phyloP scores from a whole-genome alignment of 64 coral and sea anemone genomes.

The Actinia tenebrosa region DNA sequence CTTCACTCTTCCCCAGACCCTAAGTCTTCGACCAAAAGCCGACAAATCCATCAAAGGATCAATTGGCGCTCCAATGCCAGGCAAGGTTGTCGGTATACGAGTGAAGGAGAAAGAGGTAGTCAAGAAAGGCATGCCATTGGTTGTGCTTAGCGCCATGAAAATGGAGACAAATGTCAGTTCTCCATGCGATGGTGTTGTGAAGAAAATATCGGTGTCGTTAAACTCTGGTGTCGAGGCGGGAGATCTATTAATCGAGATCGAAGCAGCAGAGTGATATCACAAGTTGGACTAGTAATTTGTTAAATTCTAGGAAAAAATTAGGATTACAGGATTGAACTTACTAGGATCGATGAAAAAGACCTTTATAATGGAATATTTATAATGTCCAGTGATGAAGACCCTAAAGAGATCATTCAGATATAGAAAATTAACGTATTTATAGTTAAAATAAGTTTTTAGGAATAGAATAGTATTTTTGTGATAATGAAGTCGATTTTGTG shows the following conservation, averaged over 20 bases:
- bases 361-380: no score
- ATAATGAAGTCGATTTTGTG: no score
- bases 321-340: no score
- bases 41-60: constrained; percentile 77
- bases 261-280: constrained; percentile 24
- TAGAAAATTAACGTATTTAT: no score
- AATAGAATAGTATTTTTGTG: no score
- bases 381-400: no score
- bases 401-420: no score
- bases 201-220: constrained; percentile 52
- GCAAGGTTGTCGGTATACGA: constrained; percentile 80
- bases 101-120: constrained; percentile 93
- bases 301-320: no score
- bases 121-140: constrained; percentile 77
- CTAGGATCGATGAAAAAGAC: no score
- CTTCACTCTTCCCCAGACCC: constrained; percentile 36
- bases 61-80: constrained; percentile 95
- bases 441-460: no score
- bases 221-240: constrained; percentile 73
- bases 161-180: constrained; percentile 97
- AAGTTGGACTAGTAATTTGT: not conserved
- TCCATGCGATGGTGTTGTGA: constrained; percentile 67
- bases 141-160: constrained; percentile 98
- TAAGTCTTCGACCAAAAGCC: constrained; percentile 77
- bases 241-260: constrained; percentile 80